Base-by-base conservation (phyloP, 2,113 vertebrate genomes). In the Grallaria varia region DNA sequence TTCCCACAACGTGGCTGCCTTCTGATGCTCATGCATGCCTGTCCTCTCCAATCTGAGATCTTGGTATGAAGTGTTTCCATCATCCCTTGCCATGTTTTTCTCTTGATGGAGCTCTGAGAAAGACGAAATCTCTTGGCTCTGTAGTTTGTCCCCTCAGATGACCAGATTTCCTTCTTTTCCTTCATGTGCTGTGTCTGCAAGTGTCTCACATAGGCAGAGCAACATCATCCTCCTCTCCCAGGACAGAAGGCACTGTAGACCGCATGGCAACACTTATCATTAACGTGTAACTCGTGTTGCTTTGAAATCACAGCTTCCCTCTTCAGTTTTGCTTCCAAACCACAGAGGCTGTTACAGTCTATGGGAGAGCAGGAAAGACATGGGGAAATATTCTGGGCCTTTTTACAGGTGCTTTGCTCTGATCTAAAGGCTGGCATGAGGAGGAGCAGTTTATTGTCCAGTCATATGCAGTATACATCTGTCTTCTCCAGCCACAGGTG, bases 221-320 rank as follows among this genome's bases (percentile, higher is more conserved):
- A 49, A 20, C n/a, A 14, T 52, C 25, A 18, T 56, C 0, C 0
- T 23, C 75, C 60, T 75, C 35, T 24, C 9, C 8, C 37, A 42
- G 75, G 59, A 73, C 56, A 72, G 50, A 11, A 2, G 24, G 53
- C 67, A 40, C 63, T 22, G 64, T 73, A 72, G 60, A 47, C 22
- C 21, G 23, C 44, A 2, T 6, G 27, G 30, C 24, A 76, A 74
- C 52, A 21, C 5, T 27, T 53, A 84, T 47, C 0, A 1, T 40
- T 59, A 24, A 35, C 22, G 16, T 64, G 12, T 63, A 20, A 58
- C 27, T 72, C 63, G 4, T 13, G 18, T 37, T 40, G 39, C 76
- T 86, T 47, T 83, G 59, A 90, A 93, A 92, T 84, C 90, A 88
- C 59, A 93, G 25, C 33, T 81, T 84, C n/a, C 30, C 35, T 63